Evolutionary conservation across 1,140 invertebrate genomes (phyloP).

Genomic region (Anastrepha obliqua): DNA sequence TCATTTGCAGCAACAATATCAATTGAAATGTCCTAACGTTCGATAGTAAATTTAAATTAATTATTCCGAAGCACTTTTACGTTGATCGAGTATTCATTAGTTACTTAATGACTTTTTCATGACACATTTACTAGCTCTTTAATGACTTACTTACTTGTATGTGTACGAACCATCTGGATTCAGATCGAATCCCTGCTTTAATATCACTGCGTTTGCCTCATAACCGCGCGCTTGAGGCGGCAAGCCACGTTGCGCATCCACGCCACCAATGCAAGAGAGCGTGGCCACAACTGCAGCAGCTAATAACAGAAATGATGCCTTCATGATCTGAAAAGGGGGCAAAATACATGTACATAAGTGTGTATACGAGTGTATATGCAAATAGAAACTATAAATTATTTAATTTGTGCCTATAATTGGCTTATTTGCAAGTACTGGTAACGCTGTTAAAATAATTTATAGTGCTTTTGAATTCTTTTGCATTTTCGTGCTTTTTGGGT

Average conservation of each 20-base stretch:
- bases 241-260: slow-evolving; percentile 68
- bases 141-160: slow-evolving; percentile 68
- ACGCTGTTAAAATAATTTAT: too few species aligned
- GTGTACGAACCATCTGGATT: slow-evolving; percentile 76
- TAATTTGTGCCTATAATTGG: not conserved
- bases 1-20: slow-evolving; percentile 28
- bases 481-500: not conserved
- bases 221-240: slow-evolving; percentile 63
- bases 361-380: not conserved
- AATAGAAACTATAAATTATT: slow-evolving; percentile 50
- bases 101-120: too few species aligned
- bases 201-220: slow-evolving; percentile 73
- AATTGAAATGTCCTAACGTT: not conserved
- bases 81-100: not conserved
- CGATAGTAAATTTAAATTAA: not conserved
- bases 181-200: slow-evolving; percentile 74
- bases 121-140: not conserved
- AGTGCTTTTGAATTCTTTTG: not conserved
- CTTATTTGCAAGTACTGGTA: not conserved
- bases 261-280: slow-evolving; percentile 64
- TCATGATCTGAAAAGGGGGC: slow-evolving; percentile 65
- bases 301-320: slow-evolving; percentile 61
- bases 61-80: not conserved
- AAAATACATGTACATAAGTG: not conserved
- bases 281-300: slow-evolving; percentile 61